Conservation (phyloP, 2,113 vertebrate species). For the Esox niger region DNA sequence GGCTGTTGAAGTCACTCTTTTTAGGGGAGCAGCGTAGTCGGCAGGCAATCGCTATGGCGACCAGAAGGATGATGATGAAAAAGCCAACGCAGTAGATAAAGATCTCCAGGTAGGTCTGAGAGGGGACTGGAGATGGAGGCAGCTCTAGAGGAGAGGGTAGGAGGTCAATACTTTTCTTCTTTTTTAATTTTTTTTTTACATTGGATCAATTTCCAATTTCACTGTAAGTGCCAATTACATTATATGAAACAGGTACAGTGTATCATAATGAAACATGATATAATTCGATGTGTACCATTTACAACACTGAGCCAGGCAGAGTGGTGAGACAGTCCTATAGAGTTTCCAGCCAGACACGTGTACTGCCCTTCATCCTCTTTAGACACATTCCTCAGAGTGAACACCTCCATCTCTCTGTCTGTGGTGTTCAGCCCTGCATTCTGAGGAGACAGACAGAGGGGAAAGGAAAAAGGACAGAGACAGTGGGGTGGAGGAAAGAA, state of each 20-base stretch:
- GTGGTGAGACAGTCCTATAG: conserved; percentile 89
- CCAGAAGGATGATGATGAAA: conserved; percentile 85
- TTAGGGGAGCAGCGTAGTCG: conserved; percentile 85
- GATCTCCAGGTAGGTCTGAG: conserved; percentile 86
- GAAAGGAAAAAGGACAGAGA: conserved; percentile 8
- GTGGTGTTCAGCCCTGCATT: conserved; percentile 86
- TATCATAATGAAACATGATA: neutral
- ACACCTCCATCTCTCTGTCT: conserved; percentile 91
- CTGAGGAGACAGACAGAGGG: conserved; percentile 68
- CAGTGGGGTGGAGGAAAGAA: neutral
- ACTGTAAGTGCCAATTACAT: conserved; percentile 30
- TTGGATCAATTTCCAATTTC: too few relatives aligned
- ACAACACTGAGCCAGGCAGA: conserved; percentile 92
- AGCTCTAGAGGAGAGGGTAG: conserved; percentile 69
- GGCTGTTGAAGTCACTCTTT: conserved; percentile 84
- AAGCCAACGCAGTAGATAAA: conserved; percentile 90
- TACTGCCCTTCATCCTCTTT: conserved; percentile 89
- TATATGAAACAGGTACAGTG: too few relatives aligned
- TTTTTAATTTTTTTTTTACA: neutral
- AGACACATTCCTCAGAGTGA: conserved; percentile 86
- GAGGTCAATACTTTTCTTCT: neutral
- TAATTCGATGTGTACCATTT: conserved; percentile 70
- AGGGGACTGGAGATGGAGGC: conserved; percentile 58
- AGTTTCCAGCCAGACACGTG: conserved; percentile 92
- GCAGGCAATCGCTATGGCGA: conserved; percentile 79